phyloP scores from a whole-genome alignment of 2,888 invertebrate species.

The Nomada flava region DNA sequence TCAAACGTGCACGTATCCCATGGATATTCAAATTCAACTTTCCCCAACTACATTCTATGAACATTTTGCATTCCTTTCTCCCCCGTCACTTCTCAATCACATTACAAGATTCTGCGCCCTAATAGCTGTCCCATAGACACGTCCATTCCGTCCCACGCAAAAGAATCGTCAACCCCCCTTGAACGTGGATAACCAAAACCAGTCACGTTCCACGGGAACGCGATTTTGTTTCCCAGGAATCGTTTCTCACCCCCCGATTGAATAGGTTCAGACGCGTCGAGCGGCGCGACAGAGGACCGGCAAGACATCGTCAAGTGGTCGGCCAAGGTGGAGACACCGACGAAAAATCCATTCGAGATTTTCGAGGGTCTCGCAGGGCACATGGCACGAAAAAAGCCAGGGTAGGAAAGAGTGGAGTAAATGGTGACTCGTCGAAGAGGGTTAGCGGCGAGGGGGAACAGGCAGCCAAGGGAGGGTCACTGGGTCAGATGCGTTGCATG shows the following conservation, averaged over 20 bases:
- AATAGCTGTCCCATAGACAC: neutral
- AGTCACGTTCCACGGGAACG: constrained; percentile 13
- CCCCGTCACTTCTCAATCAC: neutral
- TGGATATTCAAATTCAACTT: too few relatives aligned
- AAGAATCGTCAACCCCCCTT: neutral
- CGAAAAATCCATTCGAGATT: constrained; percentile 65
- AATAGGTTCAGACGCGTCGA: neutral
- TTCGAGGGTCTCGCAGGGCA: constrained; percentile 50
- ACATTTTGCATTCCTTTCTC: too few relatives aligned
- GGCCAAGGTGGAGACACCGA: constrained; percentile 48
- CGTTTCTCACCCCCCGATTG: neutral
- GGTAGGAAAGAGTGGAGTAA: constrained; percentile 49
- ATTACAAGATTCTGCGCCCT: neutral
- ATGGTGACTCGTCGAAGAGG: constrained; percentile 54
- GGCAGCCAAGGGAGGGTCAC: constrained; percentile 78
- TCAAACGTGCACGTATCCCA: too few relatives aligned
- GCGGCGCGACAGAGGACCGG: constrained; percentile 15
- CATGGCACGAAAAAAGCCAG: constrained; percentile 28
- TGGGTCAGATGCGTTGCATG: constrained; percentile 81
- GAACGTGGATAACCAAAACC: constrained; percentile 17
- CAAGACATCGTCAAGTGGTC: constrained; percentile 72
- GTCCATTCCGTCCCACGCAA: neutral
- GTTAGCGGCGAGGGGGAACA: constrained; percentile 45
- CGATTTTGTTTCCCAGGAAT: constrained; percentile 40
- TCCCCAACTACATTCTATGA: too few relatives aligned